Conservation (phyloP, 2,797 vertebrate species). For the Rhincodon typus region DNA sequence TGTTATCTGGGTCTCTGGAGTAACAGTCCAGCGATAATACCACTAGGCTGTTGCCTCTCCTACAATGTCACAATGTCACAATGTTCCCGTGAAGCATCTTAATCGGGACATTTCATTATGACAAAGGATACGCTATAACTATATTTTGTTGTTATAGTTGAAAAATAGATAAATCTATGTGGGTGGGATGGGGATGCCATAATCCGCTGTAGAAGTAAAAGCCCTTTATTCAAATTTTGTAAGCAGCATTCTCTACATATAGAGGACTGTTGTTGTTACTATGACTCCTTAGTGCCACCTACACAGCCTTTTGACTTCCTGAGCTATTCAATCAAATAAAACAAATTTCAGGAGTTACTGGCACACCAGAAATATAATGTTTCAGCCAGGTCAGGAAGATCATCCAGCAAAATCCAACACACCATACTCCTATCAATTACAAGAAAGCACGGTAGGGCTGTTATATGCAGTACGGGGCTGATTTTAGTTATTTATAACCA, state of each 20-base stretch:
- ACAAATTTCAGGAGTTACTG: neutral
- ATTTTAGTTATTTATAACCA: conserved; percentile 7
- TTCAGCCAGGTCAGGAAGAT: neutral
- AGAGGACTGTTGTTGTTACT: neutral
- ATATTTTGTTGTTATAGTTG: neutral
- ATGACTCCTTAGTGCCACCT: neutral
- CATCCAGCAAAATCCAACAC: neutral
- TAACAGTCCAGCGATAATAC: too few relatives aligned
- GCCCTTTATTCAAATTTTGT: neutral
- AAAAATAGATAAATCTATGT: neutral
- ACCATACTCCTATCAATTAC: neutral
- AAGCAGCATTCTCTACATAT: neutral
- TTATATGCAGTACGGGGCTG: neutral
- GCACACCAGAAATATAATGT: neutral
- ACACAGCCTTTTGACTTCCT: neutral
- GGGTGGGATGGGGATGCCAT: neutral
- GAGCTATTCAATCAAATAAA: neutral
- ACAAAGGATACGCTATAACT: neutral
- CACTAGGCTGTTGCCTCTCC: too few relatives aligned
- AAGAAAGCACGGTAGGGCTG: neutral
- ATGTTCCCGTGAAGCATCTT: neutral
- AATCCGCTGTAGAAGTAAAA: neutral
- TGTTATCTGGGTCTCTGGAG: too few relatives aligned
- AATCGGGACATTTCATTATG: neutral
- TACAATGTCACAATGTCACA: neutral